Percentiles rank a stretch among this genome's conserved stretches.
Conservation (phyloP, 2,888 invertebrate species). For the Nomada goodeniana region DNA sequence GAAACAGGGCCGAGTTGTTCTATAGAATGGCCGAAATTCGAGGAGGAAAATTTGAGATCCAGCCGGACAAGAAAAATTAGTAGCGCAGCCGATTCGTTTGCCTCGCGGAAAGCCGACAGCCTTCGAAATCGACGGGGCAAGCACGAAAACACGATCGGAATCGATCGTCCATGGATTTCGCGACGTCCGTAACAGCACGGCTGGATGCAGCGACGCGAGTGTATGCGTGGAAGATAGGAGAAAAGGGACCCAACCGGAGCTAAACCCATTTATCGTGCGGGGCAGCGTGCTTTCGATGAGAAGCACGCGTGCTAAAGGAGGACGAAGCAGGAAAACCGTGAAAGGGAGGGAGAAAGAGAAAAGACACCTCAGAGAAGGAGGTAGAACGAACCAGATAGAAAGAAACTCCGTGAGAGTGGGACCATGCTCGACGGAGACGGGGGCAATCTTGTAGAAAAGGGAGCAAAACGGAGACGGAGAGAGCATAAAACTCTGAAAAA, state of each 20-base stretch:
- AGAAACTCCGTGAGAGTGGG: neutral
- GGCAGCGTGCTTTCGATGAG: conserved; percentile 62
- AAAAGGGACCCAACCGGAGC: conserved; percentile 77
- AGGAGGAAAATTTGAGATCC: too few relatives aligned
- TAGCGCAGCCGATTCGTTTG: too few relatives aligned
- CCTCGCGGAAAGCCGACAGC: neutral
- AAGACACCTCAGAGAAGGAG: conserved; percentile 1
- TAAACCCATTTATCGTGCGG: conserved; percentile 73
- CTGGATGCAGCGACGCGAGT: conserved; percentile 39
- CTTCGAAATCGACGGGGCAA: neutral
- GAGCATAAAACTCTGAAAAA: conserved; percentile 23
- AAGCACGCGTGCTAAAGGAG: conserved; percentile 38
- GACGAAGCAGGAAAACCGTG: conserved; percentile 48
- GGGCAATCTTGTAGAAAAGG: neutral
- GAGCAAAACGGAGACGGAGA: conserved; percentile 32
- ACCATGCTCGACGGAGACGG: conserved; percentile 3
- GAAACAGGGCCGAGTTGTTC: neutral
- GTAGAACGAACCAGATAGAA: conserved; percentile 6
- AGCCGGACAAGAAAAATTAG: too few relatives aligned
- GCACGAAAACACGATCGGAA: conserved; percentile 31
- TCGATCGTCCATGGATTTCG: conserved; percentile 50
- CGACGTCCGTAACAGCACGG: conserved; percentile 55
- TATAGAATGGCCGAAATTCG: neutral
- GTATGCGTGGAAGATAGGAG: conserved; percentile 57
- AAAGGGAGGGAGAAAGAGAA: conserved; percentile 3